Evolutionary conservation across 53 echinoderm and acorn worm genomes (phyloP).

Genomic region (Hippasteria phrygiana): DNA sequence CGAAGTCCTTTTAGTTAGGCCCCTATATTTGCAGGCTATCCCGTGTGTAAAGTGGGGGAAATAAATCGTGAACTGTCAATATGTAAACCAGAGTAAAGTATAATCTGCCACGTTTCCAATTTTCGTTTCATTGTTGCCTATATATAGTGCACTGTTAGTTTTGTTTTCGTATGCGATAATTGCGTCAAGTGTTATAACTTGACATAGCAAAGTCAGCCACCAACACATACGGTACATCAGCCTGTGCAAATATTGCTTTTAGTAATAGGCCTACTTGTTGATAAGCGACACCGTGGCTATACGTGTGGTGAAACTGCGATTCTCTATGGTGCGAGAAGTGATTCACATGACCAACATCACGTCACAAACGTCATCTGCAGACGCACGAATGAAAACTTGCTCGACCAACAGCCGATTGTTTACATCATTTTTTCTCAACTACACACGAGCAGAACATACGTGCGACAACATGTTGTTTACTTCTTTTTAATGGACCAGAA

Average conservation of each 20-base stretch:
- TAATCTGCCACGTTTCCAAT: neutral
- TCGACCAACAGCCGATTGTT: neutral
- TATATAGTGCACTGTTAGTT: neutral
- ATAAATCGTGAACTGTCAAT: neutral
- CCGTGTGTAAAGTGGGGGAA: constrained; percentile 4
- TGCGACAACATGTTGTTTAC: neutral
- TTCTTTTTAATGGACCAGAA: neutral
- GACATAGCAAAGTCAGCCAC: no score
- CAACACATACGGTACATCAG: no score
- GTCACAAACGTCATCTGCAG: no score
- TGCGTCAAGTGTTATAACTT: no score
- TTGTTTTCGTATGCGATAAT: no score
- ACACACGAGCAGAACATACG: constrained; percentile 4
- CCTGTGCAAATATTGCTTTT: no score
- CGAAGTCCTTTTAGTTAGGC: neutral
- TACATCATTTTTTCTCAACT: neutral
- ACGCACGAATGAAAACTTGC: no score
- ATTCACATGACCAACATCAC: no score
- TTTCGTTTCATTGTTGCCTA: neutral
- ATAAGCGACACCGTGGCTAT: no score
- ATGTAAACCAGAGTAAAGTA: neutral
- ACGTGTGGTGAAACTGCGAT: no score
- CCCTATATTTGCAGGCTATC: neutral
- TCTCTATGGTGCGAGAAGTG: no score
- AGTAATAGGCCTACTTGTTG: no score